Percentiles rank a stretch among this genome's conserved stretches.
Conservation (phyloP, 2,797 vertebrate species). For the Acrocephalus scirpaceus region DNA sequence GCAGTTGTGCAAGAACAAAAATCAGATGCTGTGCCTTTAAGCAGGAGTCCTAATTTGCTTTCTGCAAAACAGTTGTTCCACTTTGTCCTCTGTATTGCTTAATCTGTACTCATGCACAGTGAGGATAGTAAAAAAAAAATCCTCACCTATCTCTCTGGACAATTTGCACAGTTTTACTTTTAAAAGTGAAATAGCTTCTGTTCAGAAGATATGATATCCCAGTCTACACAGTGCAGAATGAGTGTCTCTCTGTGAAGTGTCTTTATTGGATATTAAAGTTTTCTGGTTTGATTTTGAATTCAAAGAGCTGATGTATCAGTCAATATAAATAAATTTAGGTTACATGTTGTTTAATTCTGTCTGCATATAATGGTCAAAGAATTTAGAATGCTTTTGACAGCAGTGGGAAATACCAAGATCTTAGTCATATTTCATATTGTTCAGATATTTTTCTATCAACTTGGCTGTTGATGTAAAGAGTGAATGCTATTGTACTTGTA, state of each 20-base stretch:
- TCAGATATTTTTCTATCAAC: background rate
- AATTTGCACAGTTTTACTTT: constrained; percentile 25
- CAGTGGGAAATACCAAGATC: background rate
- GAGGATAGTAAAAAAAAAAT: background rate
- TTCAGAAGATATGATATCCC: background rate
- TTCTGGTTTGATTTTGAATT: background rate
- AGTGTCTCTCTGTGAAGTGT: background rate
- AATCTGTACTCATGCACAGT: background rate
- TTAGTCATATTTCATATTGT: background rate
- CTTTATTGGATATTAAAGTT: background rate
- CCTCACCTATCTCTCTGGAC: constrained; percentile 20
- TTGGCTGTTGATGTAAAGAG: background rate
- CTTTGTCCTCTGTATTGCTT: constrained; percentile 50
- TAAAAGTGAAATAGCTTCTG: background rate
- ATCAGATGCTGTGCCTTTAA: constrained; percentile 50
- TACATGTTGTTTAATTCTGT: background rate
- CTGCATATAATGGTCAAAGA: background rate
- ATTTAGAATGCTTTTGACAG: background rate
- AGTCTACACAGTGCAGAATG: background rate
- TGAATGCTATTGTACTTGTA: background rate
- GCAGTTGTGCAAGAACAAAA: background rate
- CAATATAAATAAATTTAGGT: background rate
- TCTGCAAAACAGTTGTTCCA: constrained; percentile 36
- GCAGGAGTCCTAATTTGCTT: constrained; percentile 55
- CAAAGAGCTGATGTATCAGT: background rate